Base-by-base conservation (phyloP, 1,140 invertebrate species). In the Aethina tumida region DNA sequence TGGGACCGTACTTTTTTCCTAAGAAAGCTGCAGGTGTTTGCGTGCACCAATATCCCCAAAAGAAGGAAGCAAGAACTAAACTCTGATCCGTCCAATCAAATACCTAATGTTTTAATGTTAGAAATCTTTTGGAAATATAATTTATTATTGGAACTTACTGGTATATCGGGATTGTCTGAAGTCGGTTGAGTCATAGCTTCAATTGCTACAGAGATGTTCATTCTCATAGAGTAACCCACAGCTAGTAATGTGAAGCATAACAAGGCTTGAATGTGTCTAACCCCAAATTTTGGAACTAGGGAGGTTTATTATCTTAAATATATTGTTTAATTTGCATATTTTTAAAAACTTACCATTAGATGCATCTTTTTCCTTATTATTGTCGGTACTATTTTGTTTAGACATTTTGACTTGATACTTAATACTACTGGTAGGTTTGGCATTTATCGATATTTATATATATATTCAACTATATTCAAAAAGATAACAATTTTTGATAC, bases 1-100 rank as follows among this genome's bases (percentile, higher is more conserved):
- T 73, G 0, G 75, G 67, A 6, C 81, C 79, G 35, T 71, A 75
- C 7, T 64, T 67, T 38, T 79, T 69, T 1, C 74, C 73, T 1
- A 84, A 45, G 41, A 77, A 71, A 1, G 81, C 83, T 0, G 74
- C 80, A 0, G 79, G 76, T 3, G 88, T 67, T 58, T 61, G 59
- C 5, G 71, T 66, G 0, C 68, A 33, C 1, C 70, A 59, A 39
- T 72, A 72, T 9, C 69, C 69, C 71, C 72, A 77, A 45, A 81
- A 83, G 43, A 82, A 82, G 2, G 79, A 71, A 10, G 71, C 72
- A 2, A 81, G 52, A 15, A 77, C 69, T 2, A 71, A 28, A 7
- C 70, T 69, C 51, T 74, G 55, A 39, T 32, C 63, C 25, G 34
- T 63, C 52, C 77, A 76, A 5, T 53, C 35, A 33, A 53, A 57